Base-by-base conservation (phyloP, 2,113 vertebrate genomes). In the Hystrix cristata region DNA sequence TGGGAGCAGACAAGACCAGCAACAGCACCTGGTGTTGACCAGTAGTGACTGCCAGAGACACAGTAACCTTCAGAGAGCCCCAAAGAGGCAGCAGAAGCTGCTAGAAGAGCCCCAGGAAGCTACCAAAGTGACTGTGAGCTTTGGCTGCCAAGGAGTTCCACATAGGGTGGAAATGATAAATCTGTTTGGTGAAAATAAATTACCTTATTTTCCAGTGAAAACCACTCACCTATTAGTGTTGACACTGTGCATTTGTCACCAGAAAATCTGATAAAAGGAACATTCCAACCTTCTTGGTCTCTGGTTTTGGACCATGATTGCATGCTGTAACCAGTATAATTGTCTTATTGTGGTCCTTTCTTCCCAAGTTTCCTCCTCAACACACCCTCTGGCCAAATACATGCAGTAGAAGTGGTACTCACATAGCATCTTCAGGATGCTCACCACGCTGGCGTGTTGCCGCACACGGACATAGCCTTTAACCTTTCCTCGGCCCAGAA, bases 221-320 rank as follows among this genome's bases (percentile, higher is more conserved):
- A 95, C n/a, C 67, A 60, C 29, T 62, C 12, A 51, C 16, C n/a
- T 62, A 65, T 84, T 74, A 78, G 51, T 43, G 55, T 57, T 89
- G 83, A 80, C 7, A 29, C 19, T 64, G 5, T 53, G 15, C 15
- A 31, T 12, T 79, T 29, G 19, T 53, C 72, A 88, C 67, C 18
- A 72, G 18, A 93, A 71, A 81, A 55, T 76, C 29, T 90, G 59
- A 27, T 82, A 51, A 93, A 89, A 95, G 72, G 25, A 88, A 72
- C 11, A 67, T 29, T 74, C 23, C 71, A n/a, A 43, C 31, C 48
- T 43, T 46, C 53, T 86, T 92, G 23, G 15, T 21, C 74, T 95
- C 34, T 65, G 4, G 67, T 93, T 90, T 55, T 46, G 55, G 4
- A 59, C 6, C 1, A 6, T n/a, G 55, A 53, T 21, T 90, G n/a